phyloP scores from a whole-genome alignment of 2,797 vertebrate species.

The Sibirionetta formosa region DNA sequence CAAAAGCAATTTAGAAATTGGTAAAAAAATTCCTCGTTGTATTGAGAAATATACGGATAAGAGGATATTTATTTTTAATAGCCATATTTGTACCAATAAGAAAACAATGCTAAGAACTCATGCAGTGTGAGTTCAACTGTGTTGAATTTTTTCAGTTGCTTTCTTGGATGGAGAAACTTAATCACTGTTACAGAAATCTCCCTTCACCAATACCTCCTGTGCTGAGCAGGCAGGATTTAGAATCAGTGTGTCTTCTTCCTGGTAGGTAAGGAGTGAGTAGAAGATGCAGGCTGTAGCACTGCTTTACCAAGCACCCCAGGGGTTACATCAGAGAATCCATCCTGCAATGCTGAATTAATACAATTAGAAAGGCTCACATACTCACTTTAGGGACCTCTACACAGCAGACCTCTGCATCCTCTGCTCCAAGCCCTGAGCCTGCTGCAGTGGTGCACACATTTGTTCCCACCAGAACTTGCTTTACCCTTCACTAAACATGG shows the following conservation, averaged over 20 bases:
- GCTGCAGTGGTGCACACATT: constrained; percentile 39
- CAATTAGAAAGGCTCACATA: not conserved
- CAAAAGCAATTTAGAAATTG: not conserved
- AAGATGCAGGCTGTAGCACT: not conserved
- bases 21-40: not conserved
- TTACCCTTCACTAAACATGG: constrained; percentile 79
- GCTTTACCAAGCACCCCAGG: not conserved
- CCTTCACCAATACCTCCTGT: not conserved
- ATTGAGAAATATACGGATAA: not conserved
- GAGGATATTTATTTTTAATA: not conserved
- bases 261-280: not conserved
- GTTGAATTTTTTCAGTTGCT: not conserved
- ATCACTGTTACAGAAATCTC: not conserved
- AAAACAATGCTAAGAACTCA: not conserved
- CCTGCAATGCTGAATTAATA: not conserved
- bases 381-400: constrained; percentile 50
- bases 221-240: not conserved
- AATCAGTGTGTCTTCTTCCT: not conserved
- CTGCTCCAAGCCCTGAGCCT: not conserved
- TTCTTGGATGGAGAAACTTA: not conserved
- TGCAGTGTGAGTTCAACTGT: too few species aligned
- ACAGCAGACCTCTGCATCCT: constrained; percentile 62
- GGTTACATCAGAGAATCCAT: not conserved
- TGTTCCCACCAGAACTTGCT: constrained; percentile 65
- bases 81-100: not conserved